Conservation (phyloP, 2,113 vertebrate species). For the Bathybates hornii region DNA sequence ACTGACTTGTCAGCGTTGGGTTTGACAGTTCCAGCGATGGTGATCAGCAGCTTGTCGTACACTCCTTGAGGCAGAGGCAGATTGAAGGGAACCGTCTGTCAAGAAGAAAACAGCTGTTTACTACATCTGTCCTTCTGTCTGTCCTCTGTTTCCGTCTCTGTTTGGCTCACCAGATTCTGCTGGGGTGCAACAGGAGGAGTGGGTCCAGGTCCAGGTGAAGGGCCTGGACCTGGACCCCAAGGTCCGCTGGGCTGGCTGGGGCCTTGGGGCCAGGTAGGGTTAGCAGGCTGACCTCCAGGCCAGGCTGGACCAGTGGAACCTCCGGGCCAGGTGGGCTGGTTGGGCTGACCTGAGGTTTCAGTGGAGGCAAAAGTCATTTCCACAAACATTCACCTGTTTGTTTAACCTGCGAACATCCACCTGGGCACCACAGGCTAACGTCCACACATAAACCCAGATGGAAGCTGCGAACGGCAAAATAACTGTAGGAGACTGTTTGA, state of each 20-base stretch:
- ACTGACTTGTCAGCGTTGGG: conserved; percentile 23
- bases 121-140: not conserved
- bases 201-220: not conserved
- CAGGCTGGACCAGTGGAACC: not conserved
- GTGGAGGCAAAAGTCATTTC: not conserved
- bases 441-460: not conserved
- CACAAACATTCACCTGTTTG: not conserved
- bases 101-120: not conserved
- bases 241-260: not conserved
- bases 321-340: not conserved
- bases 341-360: not conserved
- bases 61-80: not conserved
- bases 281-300: not conserved
- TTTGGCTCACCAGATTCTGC: conserved; percentile 5
- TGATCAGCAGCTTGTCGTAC: conserved; percentile 35
- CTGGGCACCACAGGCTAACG: not conserved
- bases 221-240: not conserved
- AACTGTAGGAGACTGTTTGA: not conserved
- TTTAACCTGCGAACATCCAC: not conserved
- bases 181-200: not conserved
- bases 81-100: not conserved
- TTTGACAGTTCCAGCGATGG: conserved; percentile 35
- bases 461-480: fast-evolving
- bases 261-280: not conserved
- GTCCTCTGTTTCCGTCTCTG: not conserved